Percentiles rank a stretch among this genome's conserved stretches.
phyloP scores from a whole-genome alignment of 2,888 invertebrate species.

The Dolomedes plantarius region DNA sequence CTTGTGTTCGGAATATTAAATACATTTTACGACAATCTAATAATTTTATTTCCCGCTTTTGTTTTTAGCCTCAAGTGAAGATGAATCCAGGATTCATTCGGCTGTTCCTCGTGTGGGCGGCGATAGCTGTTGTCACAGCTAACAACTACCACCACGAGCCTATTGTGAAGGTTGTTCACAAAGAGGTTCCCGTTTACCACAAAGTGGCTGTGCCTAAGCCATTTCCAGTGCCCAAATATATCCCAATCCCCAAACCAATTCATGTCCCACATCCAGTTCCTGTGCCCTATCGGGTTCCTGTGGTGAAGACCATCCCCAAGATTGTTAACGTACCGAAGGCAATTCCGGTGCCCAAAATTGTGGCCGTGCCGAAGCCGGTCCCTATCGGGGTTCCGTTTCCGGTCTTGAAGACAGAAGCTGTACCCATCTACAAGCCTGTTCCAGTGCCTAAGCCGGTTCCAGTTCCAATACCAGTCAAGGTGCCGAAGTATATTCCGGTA shows the following conservation, averaged over 20 bases:
- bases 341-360: constrained; percentile 74
- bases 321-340: constrained; percentile 74
- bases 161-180: constrained; percentile 65
- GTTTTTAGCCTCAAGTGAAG: constrained; percentile 6
- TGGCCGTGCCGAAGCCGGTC: constrained; percentile 73
- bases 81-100: constrained; percentile 22
- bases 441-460: constrained; percentile 73
- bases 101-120: not conserved
- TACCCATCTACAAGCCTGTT: constrained; percentile 74
- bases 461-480: constrained; percentile 73
- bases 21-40: too few relatives aligned
- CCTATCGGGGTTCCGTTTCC: constrained; percentile 74
- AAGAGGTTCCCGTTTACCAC: constrained; percentile 70
- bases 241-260: constrained; percentile 73
- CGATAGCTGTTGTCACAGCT: not conserved
- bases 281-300: constrained; percentile 74
- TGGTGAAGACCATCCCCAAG: constrained; percentile 74
- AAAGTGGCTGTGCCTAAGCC: constrained; percentile 74
- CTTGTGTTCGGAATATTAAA: too few relatives aligned
- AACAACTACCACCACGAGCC: constrained; percentile 59
- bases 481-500: constrained; percentile 73
- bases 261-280: constrained; percentile 74
- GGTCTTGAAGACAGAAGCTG: constrained; percentile 73
- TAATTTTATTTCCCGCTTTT: too few relatives aligned
- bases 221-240: constrained; percentile 73